A percentile compares a stretch with the other conserved stretches of the same genome.
Evolutionary conservation across 2,113 vertebrate genomes (phyloP).

Genomic region (Patagioenas fasciata): DNA sequence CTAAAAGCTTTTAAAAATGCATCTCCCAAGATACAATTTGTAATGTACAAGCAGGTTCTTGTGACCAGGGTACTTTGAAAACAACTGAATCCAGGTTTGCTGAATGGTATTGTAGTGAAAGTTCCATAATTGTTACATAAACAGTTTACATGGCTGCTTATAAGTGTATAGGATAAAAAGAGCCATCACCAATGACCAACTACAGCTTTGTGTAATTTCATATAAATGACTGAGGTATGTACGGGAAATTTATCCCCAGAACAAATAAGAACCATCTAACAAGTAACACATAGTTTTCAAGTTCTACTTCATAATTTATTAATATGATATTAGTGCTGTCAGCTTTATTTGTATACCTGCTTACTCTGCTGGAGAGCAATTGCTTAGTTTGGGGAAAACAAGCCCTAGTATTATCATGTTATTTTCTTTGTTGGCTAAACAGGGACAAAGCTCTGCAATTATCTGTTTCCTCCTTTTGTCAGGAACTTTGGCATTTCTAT

Average conservation of each 20-base stretch:
- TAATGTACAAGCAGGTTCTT: neutral
- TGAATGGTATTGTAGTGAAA: neutral
- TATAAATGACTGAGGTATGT: neutral
- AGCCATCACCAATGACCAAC: neutral
- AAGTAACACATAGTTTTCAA: neutral
- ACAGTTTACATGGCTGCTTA: neutral
- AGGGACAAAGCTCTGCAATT: neutral
- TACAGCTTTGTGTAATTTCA: neutral
- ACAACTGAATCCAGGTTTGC: neutral
- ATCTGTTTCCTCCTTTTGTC: neutral
- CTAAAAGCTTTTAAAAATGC: constrained; percentile 10
- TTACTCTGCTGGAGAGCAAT: neutral
- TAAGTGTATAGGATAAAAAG: neutral
- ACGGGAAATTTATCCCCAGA: neutral
- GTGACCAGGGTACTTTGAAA: neutral
- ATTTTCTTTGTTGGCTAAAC: neutral
- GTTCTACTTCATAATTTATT: neutral
- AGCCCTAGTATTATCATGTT: neutral
- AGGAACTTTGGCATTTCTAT: neutral
- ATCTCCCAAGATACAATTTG: neutral
- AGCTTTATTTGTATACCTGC: neutral
- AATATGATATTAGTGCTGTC: neutral
- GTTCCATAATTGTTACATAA: neutral
- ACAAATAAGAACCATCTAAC: neutral
- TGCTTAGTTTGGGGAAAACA: neutral